Base-by-base conservation (phyloP, 2,113 vertebrate genomes). In the Phasianus colchicus region DNA sequence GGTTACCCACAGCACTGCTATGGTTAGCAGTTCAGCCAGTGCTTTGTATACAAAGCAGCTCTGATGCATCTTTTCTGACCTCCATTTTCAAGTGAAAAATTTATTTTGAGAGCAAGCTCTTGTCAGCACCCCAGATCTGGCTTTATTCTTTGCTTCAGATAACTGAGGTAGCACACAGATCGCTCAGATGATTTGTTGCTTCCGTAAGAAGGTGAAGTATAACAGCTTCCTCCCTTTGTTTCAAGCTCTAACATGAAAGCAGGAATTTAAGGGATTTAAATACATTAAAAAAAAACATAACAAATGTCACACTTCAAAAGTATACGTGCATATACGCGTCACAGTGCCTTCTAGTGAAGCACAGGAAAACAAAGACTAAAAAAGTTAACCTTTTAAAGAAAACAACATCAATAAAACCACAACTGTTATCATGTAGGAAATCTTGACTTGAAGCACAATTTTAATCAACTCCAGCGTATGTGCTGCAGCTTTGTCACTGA, bases 311-410 rank as follows among this genome's bases (percentile, higher is more conserved):
- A 47, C 29, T 38, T 67, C 34, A 65, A 17, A 45, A 84, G 18
- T 27, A 32, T 1, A 22, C 7, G 19, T 3, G 42, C 47, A 61
- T 32, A 45, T 6, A 42, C 8, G 27, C 0, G 0, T 47, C 73
- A 47, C 1, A 79, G 60, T 25, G 75, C 10, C 58, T 91, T 8
- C 9, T 0, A 16, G 30, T 16, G 54, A 34, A 54, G 16, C 76
- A 38, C 20, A 60, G 47, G 13, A 82, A 36, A 78, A 29, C 10
- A 57, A 45, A 47, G 40, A 21, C 0, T 55, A 42, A 5, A 38
- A 75, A 66, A 66, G 66, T 8, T 2, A 54, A 13, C 27, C 34
- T 60, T 72, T 45, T 75, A 43, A 57, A 32, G 11, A 67, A 47
- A 66, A 66, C 32, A 66, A 66, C 36, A 63, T 15, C 60, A 63